Evolutionary conservation across 2,797 vertebrate genomes (phyloP).

Genomic region (Artibeus jamaicensis): DNA sequence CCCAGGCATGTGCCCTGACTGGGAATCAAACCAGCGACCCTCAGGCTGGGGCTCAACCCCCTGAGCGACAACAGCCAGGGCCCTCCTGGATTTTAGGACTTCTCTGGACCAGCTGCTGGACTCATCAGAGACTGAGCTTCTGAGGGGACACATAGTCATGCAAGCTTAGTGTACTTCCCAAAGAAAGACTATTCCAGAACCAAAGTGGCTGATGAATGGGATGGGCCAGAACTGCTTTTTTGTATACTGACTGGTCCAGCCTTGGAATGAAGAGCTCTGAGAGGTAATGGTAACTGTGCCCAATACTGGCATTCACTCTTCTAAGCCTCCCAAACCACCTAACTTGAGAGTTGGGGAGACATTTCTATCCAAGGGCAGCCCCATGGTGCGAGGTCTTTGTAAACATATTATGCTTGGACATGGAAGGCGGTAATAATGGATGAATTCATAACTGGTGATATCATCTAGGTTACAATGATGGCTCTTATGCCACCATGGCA

Average conservation of each 20-base stretch:
- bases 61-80: too few relatives aligned
- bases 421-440: neutral
- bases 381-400: fast-evolving
- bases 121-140: fast-evolving
- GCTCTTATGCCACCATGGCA: neutral
- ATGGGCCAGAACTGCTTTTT: neutral
- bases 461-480: neutral
- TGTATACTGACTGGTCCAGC: fast-evolving
- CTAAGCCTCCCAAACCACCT: neutral
- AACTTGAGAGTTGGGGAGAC: neutral
- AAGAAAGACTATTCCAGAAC: neutral
- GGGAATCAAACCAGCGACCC: too few relatives aligned
- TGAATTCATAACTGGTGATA: neutral
- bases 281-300: neutral
- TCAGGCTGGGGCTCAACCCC: too few relatives aligned
- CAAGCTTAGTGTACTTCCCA: neutral
- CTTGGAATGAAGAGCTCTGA: neutral
- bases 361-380: neutral
- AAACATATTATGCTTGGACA: fast-evolving
- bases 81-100: neutral
- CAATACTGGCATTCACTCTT: fast-evolving
- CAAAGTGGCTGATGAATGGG: neutral
- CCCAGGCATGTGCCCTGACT: too few relatives aligned
- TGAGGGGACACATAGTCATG: too few relatives aligned
- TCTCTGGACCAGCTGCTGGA: neutral